Base-by-base conservation (phyloP, 2,888 invertebrate species). In the Megaustenia siamemsis region DNA sequence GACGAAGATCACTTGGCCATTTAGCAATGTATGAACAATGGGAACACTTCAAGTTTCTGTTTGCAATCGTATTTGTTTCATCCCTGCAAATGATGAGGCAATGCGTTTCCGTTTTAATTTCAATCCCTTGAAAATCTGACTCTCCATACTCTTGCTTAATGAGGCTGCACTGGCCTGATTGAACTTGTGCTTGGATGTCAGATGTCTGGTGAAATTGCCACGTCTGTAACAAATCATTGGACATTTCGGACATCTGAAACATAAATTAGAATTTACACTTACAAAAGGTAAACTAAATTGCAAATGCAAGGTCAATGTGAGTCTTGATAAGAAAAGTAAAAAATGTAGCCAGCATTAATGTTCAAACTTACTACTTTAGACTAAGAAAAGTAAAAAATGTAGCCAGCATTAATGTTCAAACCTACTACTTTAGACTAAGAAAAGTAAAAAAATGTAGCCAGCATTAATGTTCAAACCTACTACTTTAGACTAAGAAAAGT, bases 1-100 rank as follows among this genome's bases (percentile, higher is more conserved):
- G 89, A 49, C 91, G 90, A 18, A 94, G 88, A 85, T 94, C 94
- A 85, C 93, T 92, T 28, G 93, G 92, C 91, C 94, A 93, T 82
- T 93, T 93, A 5, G 94, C 94, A 53, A 92, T 88, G 87, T 94
- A 94, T 68, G 91, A 90, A 86, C 94, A 94, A 75, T 93, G 90
- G 0, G 90, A 89, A 87, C 94, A 94, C 63, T 87, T 85, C 43
- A 77, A 63, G 49, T 60, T 82, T 56, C 24, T 21, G 80, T 68
- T 89, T 88, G 86, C 90, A 90, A 8, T 88, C 76, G 68, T 63
- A 77, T 78, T 81, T 28, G 49, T 49, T 56, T 81, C 79, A 40
- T 15, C 24, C 53, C 66, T 60, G 40, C 35, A 73, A 38, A 35
- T 18, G 60, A n/a, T 49, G 56, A 71, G 45, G 6, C 73, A 60